Conservation (phyloP, 2,797 vertebrate species). For the Neosilurus hyrtlii region DNA sequence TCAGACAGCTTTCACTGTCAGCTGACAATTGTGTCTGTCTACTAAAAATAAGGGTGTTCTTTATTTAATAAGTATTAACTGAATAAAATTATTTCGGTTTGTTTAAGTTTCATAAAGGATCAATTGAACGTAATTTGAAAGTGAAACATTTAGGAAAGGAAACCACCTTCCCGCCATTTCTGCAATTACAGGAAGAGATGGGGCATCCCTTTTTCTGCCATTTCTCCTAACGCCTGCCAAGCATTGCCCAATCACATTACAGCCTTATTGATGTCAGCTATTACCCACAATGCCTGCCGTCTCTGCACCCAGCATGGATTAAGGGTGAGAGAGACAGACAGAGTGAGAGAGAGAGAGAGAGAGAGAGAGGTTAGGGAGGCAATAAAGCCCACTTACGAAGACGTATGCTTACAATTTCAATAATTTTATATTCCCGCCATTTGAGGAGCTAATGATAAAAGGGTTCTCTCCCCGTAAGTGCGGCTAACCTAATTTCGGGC, state of each 20-base stretch:
- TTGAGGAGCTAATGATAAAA: conserved; percentile 69
- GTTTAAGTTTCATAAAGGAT: not conserved
- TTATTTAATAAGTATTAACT: not conserved
- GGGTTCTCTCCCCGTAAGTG: conserved; percentile 63
- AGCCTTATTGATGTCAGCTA: conserved; percentile 76
- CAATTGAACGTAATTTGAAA: not conserved
- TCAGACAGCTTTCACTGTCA: not conserved
- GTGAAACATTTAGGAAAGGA: not conserved
- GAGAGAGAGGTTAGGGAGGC: conserved; percentile 54
- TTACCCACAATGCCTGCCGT: conserved; percentile 67
- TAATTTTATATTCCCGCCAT: conserved; percentile 72
- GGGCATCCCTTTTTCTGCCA: conserved; percentile 48
- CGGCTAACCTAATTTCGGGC: conserved; percentile 67
- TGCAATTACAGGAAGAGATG: conserved; percentile 66
- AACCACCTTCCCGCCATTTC: conserved; percentile 49
- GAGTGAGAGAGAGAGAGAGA: not conserved
- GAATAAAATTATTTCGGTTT: not conserved
- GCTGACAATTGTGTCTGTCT: not conserved
- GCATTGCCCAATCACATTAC: conserved; percentile 77
- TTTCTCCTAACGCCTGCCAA: conserved; percentile 70
- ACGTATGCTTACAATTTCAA: conserved; percentile 74
- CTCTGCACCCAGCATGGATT: conserved; percentile 63
- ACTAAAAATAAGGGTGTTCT: not conserved
- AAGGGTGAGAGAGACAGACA: conserved; percentile 27
- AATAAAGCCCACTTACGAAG: conserved; percentile 75